phyloP scores from a whole-genome alignment of 2,113 vertebrate species.

The Saguinus midas region DNA sequence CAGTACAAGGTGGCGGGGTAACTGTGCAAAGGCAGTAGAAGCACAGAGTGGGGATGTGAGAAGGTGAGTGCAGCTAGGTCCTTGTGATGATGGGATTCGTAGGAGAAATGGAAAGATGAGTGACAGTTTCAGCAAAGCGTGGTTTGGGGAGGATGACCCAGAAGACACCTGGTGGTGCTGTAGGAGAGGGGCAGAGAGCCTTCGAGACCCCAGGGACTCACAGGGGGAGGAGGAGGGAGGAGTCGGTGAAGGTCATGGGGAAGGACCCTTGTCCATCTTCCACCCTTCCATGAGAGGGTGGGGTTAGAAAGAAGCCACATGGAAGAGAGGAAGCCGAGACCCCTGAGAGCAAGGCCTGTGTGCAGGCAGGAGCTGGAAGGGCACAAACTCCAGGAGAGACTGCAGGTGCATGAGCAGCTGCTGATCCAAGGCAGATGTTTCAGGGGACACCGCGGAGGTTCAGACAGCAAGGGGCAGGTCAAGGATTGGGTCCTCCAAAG shows the following conservation, averaged over 20 bases:
- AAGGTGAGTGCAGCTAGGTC: rapidly evolving
- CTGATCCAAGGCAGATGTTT: neutral
- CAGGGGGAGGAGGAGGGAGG: no score
- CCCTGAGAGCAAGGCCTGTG: rapidly evolving
- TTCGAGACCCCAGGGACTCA: neutral
- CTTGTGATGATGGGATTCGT: neutral
- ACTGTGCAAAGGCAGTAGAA: rapidly evolving
- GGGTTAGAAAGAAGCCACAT: rapidly evolving
- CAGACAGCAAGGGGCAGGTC: neutral
- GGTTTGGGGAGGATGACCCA: no score
- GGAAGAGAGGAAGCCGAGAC: no score
- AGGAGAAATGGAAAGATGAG: neutral
- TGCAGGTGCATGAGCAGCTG: rapidly evolving
- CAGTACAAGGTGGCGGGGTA: rapidly evolving
- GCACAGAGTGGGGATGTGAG: neutral
- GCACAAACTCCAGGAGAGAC: no score
- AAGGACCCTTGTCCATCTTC: neutral
- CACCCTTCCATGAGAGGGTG: no score
- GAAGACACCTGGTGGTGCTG: neutral
- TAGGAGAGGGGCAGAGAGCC: neutral
- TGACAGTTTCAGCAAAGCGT: rapidly evolving
- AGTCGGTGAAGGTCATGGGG: neutral
- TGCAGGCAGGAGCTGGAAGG: neutral
- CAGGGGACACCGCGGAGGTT: rapidly evolving
- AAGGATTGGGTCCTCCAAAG: neutral